Evolutionary conservation across 2,888 invertebrate species (phyloP), one percentile per base, ranked within the genome.

Genomic region (Pecten maximus): DNA sequence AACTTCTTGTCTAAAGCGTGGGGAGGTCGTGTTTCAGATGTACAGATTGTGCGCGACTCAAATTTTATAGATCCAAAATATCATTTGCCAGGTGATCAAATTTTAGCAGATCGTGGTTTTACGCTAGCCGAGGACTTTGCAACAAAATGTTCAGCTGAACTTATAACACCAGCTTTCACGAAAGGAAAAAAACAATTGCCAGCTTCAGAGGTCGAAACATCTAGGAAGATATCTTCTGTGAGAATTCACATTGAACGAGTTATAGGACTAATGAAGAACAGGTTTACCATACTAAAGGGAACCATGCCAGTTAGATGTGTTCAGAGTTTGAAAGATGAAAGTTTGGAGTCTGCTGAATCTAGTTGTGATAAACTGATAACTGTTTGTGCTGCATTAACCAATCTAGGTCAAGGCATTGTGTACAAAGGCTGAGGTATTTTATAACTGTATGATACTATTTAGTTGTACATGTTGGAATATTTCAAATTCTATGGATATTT

Each of bases 191-290:
- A 91, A 39, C 94, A 94, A 86, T 74, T 94, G 35, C 87, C 90
- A 40, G 93, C 94, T n/a, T 40, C 40, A 50, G 93, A 94, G 16
- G 89, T 93, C 3, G 93, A 94, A 87, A 90, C 19, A 28, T 93
- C 93, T 15, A 35, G 93, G 23, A 91, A 91, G 39, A 90, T 93
- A 3, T 87, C 88, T 6, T 88, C 88, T 50, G 92, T 94, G 8
- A 86, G 93, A 88, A 94, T 94, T 23, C 93, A 93, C 89, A 90
- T 93, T 23, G 93, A 94, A 88, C n/a, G 94, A 23, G 92, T 93
- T 0, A 94, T 93, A n/a, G 93, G 93, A 87, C 87, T 91, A 1
- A 87, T 94, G 40, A 94, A 94, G 39, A 92, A 93, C 39, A 23
- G 92, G 28, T 93, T 89, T 88, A 91, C 88, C 8, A 94, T 94